phyloP scores from a whole-genome alignment of 2,888 invertebrate species.

The Euplexia lucipara region DNA sequence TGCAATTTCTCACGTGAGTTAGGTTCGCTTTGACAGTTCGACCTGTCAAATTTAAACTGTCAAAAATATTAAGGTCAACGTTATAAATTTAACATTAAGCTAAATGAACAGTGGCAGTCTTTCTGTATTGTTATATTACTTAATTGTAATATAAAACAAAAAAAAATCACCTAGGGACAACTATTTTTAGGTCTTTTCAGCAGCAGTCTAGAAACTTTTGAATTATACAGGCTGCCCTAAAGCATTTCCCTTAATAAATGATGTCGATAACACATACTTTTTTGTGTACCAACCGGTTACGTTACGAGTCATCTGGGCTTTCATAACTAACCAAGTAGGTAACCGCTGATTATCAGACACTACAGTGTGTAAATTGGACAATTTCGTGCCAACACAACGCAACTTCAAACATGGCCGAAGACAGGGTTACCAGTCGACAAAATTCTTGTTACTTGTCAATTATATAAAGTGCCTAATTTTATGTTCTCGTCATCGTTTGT shows the following conservation, averaged over 20 bases:
- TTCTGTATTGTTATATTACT: no score
- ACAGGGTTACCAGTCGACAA: conserved; percentile 52
- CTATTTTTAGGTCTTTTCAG: no score
- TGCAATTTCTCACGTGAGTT: no score
- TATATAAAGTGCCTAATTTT: conserved; percentile 4
- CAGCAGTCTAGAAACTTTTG: no score
- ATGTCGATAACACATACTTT: conserved; percentile 40
- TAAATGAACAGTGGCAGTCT: no score
- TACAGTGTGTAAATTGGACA: conserved; percentile 60
- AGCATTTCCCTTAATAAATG: conserved; percentile 2
- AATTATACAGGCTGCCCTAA: no score
- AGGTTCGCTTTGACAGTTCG: no score
- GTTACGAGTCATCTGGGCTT: conserved; percentile 33
- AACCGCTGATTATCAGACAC: conserved; percentile 37
- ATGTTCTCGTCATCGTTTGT: conserved; percentile 1
- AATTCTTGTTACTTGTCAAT: conserved; percentile 13
- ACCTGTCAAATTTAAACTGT: no score
- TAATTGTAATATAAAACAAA: no score
- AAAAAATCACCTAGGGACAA: no score
- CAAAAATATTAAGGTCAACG: no score
- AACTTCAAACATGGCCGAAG: conserved; percentile 25
- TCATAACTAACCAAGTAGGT: conserved; percentile 46
- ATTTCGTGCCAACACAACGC: conserved; percentile 50
- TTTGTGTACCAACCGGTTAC: conserved; percentile 47
- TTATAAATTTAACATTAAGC: no score